A percentile compares a stretch with the other conserved stretches of the same genome.
Evolutionary conservation across 2,113 vertebrate species (phyloP).

Genomic region (Onychorhynchus coronatus): DNA sequence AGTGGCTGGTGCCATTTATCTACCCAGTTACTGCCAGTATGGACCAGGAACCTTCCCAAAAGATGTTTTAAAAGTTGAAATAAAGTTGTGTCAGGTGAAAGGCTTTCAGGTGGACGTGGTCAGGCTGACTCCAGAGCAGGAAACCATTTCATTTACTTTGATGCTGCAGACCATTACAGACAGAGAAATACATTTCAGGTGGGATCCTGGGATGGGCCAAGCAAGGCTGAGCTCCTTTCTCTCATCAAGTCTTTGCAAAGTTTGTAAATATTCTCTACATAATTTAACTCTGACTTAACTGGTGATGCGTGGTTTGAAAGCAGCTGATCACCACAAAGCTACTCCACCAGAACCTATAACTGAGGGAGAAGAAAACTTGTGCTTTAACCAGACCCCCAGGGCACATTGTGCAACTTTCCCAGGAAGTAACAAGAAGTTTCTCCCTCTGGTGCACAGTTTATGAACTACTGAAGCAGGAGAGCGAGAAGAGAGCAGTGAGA

Average conservation of each 20-base stretch:
- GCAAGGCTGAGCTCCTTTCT: not conserved
- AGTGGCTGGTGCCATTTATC: not conserved
- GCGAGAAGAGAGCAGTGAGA: not conserved
- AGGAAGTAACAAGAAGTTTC: not conserved
- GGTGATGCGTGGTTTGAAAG: not conserved
- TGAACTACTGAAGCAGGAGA: not conserved
- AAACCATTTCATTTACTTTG: not conserved
- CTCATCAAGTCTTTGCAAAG: not conserved
- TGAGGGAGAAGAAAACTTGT: not conserved
- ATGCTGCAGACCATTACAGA: accelerated
- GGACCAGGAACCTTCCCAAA: not conserved
- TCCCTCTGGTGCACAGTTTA: not conserved
- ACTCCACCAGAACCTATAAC: not conserved
- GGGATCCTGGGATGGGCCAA: not conserved
- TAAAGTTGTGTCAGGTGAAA: not conserved
- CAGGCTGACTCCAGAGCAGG: not conserved
- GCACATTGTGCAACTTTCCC: not conserved
- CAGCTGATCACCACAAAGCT: not conserved
- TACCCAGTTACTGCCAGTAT: accelerated
- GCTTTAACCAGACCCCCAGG: not conserved
- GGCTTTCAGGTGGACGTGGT: no score
- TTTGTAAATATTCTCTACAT: not conserved
- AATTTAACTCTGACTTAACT: not conserved
- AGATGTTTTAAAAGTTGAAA: not conserved
- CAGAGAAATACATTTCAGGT: not conserved